These are phyloP conservation scores for Eulemur rubriventer DNA, from an alignment of 2,797 vertebrate species.

Conservation along the genomic window DNA sequence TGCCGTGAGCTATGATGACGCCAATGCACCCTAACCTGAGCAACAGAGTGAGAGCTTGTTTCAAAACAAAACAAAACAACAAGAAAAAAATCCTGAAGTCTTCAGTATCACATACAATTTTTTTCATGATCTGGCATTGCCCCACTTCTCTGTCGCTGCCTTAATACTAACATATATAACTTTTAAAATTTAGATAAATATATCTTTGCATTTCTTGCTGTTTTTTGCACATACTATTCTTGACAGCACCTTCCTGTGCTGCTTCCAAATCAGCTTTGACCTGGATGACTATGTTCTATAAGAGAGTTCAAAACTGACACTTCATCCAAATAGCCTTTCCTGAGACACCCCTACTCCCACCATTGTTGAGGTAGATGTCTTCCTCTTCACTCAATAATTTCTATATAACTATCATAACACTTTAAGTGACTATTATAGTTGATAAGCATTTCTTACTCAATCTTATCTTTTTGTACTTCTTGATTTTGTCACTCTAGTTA, in stretches of 20 bases:
- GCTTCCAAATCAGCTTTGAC: neutral
- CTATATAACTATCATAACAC: neutral
- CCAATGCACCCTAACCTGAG: neutral
- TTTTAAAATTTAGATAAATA: neutral
- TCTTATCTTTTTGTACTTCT: neutral
- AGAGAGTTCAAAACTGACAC: neutral
- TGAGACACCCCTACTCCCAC: neutral
- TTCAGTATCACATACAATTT: neutral
- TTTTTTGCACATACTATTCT: neutral
- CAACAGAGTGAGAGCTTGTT: neutral
- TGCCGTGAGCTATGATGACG: neutral
- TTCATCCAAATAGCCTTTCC: neutral
- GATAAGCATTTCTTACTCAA: neutral
- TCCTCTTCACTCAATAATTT: neutral
- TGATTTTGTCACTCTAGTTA: neutral
- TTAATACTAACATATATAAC: neutral
- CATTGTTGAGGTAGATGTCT: neutral
- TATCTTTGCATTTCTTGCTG: neutral
- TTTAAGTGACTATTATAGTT: neutral
- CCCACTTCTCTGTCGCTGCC: neutral
- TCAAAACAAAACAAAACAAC: neutral
- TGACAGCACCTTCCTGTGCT: neutral
- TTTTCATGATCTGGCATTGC: neutral
- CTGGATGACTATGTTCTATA: neutral
- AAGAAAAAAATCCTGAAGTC: neutral